phyloP scores from a whole-genome alignment of 2,113 vertebrate species.

The Oreochromis niloticus region DNA sequence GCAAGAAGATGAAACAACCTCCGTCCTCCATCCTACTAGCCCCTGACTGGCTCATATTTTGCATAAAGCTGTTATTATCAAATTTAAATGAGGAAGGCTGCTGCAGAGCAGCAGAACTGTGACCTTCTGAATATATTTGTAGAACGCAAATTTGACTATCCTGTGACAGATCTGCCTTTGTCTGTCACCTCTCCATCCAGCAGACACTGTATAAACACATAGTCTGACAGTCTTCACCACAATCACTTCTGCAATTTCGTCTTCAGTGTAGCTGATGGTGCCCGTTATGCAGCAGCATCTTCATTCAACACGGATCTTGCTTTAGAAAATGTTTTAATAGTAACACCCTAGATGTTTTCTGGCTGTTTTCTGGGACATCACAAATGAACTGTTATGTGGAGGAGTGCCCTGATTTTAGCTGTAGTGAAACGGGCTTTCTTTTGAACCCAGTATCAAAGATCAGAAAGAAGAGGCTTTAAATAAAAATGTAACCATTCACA shows the following conservation, averaged over 20 bases:
- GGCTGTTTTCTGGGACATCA: constrained; percentile 29
- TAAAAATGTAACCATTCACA: not conserved
- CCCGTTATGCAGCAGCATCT: constrained; percentile 32
- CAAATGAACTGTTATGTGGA: constrained; percentile 29
- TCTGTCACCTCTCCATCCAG: constrained; percentile 39
- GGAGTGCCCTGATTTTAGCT: constrained; percentile 26
- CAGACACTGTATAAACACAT: constrained; percentile 14
- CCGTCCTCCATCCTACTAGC: not conserved
- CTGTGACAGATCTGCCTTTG: constrained; percentile 54
- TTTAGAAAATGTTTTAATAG: constrained; percentile 5
- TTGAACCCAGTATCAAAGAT: not conserved
- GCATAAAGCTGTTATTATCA: constrained; percentile 66
- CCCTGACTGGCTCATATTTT: constrained; percentile 43
- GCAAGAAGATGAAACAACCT: constrained; percentile 3
- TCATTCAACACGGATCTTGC: constrained; percentile 10
- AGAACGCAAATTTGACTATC: constrained; percentile 52
- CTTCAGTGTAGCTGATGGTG: constrained; percentile 39
- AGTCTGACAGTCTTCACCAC: constrained; percentile 15
- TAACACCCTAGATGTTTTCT: constrained; percentile 1
- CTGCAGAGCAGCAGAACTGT: constrained; percentile 55
- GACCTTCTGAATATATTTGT: constrained; percentile 70
- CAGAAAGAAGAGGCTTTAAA: not conserved
- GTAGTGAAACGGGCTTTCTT: constrained; percentile 28
- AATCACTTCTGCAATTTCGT: constrained; percentile 16
- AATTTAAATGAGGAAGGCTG: constrained; percentile 66